Percentiles rank a stretch among this genome's conserved stretches.
These are phyloP conservation scores for Actinemys pallida DNA, from an alignment of 2,113 vertebrate genomes.

Conservation along the genomic window DNA sequence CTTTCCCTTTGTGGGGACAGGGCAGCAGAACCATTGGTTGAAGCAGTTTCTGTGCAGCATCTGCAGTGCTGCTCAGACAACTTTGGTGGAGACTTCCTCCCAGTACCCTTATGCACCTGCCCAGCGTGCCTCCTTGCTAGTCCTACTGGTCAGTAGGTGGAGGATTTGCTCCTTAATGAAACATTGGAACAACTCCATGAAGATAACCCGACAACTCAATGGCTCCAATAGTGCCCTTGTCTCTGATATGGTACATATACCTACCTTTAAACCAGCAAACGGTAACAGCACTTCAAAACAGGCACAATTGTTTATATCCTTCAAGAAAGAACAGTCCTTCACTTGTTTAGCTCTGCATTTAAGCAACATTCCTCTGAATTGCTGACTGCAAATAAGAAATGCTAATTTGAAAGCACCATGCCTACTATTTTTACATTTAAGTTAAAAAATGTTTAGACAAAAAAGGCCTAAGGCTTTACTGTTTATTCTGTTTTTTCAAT, in stretches of 20 bases:
- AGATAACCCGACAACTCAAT: background rate
- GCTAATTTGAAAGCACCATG: background rate
- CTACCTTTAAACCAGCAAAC: background rate
- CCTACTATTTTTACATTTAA: background rate
- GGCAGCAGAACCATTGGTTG: background rate
- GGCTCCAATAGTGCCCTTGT: background rate
- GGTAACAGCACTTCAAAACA: background rate
- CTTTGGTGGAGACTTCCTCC: background rate
- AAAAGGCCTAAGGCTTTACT: background rate
- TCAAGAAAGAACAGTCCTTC: background rate
- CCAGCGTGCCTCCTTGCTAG: background rate
- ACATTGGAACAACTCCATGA: background rate
- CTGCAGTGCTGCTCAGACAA: background rate
- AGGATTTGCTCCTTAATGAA: background rate
- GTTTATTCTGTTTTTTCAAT: background rate
- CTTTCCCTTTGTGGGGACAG: background rate
- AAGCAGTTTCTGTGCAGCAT: background rate
- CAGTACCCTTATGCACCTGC: background rate
- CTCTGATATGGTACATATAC: background rate
- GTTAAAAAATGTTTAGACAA: background rate
- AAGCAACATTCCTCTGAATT: background rate
- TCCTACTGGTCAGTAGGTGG: background rate
- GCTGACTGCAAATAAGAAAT: background rate
- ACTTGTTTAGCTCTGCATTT: conserved; percentile 10
- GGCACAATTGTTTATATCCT: background rate